A percentile compares a stretch with the other conserved stretches of the same genome.
Conservation (phyloP, 92 coral and sea anemone species). For the Epizoanthus scotinus region DNA sequence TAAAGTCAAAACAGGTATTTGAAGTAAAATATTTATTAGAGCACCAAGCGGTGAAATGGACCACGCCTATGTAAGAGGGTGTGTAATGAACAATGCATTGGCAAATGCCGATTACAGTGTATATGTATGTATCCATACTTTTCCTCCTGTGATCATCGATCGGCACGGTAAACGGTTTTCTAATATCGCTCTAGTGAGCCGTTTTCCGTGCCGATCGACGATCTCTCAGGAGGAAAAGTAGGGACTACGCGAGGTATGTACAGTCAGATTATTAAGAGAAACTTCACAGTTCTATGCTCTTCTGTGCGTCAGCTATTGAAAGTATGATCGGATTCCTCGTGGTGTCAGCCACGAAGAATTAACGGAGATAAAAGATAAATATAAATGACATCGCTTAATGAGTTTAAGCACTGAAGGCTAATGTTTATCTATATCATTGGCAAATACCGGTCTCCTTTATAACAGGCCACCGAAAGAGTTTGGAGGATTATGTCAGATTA, state of each 20-base stretch:
- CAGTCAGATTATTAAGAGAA: neutral
- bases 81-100: neutral
- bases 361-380: slow-evolving; percentile 22
- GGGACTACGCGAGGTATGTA: too few relatives aligned
- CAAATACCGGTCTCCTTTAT: neutral
- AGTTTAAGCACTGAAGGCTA: slow-evolving; percentile 17
- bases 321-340: slow-evolving; percentile 6
- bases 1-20: too few relatives aligned
- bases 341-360: neutral
- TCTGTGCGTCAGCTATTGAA: neutral
- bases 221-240: too few relatives aligned
- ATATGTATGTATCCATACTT: too few relatives aligned
- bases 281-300: neutral
- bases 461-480: slow-evolving; percentile 5
- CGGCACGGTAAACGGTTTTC: too few relatives aligned
- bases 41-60: too few relatives aligned
- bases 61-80: neutral
- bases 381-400: slow-evolving; percentile 26
- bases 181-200: too few relatives aligned
- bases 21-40: too few relatives aligned
- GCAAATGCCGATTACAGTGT: neutral
- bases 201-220: too few relatives aligned
- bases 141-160: too few relatives aligned
- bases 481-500: slow-evolving; percentile 27
- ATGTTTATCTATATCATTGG: neutral